Evolutionary conservation across 2,888 invertebrate genomes (phyloP).

Genomic region (Odontocerum albicorne): DNA sequence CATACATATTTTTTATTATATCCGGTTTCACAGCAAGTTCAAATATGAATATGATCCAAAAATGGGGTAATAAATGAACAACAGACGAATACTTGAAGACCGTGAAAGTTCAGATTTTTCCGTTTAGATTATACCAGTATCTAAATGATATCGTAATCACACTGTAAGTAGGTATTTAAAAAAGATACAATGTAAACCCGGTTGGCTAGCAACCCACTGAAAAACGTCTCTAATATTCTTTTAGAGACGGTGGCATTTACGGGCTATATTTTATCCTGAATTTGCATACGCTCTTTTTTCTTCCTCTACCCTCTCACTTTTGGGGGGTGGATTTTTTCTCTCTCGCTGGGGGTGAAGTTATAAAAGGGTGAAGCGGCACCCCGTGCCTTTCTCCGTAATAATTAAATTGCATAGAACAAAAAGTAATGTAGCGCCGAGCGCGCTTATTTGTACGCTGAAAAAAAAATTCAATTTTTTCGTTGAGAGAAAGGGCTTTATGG

Average conservation of each 20-base stretch:
- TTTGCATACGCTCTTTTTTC: conserved; percentile 63
- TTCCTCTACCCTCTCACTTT: conserved; percentile 60
- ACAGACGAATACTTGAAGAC: no score
- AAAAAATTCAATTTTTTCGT: conserved; percentile 6
- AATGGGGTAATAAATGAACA: no score
- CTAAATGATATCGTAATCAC: conserved; percentile 24
- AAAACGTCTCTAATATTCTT: conserved; percentile 64
- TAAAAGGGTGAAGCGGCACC: conserved; percentile 60
- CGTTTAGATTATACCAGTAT: no score
- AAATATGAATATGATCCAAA: no score
- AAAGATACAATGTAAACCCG: conserved; percentile 37
- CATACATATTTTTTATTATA: no score
- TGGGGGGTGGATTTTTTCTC: conserved; percentile 53
- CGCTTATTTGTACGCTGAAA: conserved; percentile 21
- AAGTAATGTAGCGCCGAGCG: conserved; percentile 32
- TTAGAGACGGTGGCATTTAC: conserved; percentile 64
- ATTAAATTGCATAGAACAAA: conserved; percentile 54
- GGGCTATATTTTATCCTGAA: conserved; percentile 64
- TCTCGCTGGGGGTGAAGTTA: conserved; percentile 60
- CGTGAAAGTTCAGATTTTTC: no score
- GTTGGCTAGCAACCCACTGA: conserved; percentile 56
- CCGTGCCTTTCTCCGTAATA: conserved; percentile 44
- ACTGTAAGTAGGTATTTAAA: conserved; percentile 35
- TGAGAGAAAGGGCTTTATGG: neutral
- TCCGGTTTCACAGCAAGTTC: no score